These are phyloP conservation scores for Oedothorax gibbosus DNA, from an alignment of 1,140 invertebrate genomes.

Conservation along the genomic window DNA sequence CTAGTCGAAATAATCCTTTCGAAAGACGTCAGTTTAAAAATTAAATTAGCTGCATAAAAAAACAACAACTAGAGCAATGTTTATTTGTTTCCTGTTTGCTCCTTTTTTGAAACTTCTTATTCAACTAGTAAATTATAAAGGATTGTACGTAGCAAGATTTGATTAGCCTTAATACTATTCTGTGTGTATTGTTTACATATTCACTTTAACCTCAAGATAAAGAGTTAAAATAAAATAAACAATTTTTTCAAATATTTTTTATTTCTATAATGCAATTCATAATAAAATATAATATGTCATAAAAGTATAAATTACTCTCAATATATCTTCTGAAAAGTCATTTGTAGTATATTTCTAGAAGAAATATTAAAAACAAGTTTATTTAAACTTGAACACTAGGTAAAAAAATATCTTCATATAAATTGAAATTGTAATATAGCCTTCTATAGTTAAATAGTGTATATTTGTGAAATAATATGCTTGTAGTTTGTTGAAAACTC, in stretches of 20 bases:
- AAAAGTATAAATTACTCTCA: constrained; percentile 58
- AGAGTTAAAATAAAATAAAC: not conserved
- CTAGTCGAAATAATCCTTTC: too few species aligned
- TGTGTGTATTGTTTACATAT: too few species aligned
- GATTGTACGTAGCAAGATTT: too few species aligned
- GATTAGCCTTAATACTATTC: too few species aligned
- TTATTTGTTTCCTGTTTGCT: too few species aligned
- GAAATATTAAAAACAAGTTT: constrained; percentile 14
- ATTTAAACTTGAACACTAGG: constrained; percentile 16
- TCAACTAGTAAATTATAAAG: too few species aligned
- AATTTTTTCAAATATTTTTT: constrained; percentile 19
- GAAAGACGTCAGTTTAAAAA: too few species aligned
- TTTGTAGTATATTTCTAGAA: not conserved
- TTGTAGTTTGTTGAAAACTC: not conserved
- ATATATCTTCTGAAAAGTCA: constrained; percentile 43
- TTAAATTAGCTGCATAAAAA: too few species aligned
- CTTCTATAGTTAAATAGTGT: constrained; percentile 6
- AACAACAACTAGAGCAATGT: too few species aligned
- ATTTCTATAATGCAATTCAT: constrained; percentile 39
- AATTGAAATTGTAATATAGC: not conserved
- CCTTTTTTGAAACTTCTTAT: too few species aligned
- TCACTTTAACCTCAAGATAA: not conserved
- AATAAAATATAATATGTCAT: constrained; percentile 54
- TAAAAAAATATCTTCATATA: not conserved
- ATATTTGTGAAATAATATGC: not conserved